These are phyloP conservation scores for Ditula angustiorana DNA, from an alignment of 2,888 invertebrate species.

Conservation along the genomic window DNA sequence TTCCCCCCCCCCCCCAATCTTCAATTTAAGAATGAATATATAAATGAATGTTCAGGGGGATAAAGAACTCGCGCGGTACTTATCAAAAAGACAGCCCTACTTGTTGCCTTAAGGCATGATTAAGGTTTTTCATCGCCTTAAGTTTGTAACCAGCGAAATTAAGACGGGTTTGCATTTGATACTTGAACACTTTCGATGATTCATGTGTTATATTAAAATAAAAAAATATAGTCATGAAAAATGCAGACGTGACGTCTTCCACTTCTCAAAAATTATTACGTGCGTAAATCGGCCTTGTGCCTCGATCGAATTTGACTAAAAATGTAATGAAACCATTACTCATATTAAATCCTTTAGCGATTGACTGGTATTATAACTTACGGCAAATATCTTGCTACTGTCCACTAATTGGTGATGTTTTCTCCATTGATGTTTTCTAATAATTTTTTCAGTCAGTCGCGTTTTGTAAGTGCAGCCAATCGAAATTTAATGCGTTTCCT, in stretches of 20 bases:
- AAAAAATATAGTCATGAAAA: background rate
- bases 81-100: background rate
- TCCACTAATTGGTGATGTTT: no score
- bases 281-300: background rate
- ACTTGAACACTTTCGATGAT: slow-evolving; percentile 6
- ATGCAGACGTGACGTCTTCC: background rate
- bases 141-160: background rate
- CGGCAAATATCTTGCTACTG: no score
- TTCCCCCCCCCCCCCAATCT: background rate
- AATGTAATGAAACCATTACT: background rate
- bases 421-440: no score
- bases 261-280: background rate
- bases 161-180: background rate
- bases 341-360: no score
- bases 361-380: no score
- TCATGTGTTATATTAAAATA: background rate
- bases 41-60: background rate
- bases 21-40: background rate
- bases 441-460: no score
- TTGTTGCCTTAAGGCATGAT: background rate
- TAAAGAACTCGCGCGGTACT: background rate
- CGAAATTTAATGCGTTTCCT: no score
- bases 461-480: no score
- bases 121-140: background rate
- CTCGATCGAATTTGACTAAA: background rate